Percentiles rank a stretch among this genome's conserved stretches.
Conservation (phyloP, 2,888 invertebrate genomes). For the Drosophila setosimentum region DNA sequence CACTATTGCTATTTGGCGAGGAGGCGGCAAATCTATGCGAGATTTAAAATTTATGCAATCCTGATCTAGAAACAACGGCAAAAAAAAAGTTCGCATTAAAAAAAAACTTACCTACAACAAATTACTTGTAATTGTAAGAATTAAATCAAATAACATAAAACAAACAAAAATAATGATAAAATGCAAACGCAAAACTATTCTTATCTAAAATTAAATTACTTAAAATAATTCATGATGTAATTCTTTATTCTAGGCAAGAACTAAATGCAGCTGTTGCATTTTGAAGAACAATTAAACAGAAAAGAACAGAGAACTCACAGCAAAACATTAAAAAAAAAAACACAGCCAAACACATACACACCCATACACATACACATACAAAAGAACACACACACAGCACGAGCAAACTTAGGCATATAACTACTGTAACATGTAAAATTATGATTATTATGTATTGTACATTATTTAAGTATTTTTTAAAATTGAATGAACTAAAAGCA, state of each 20-base stretch:
- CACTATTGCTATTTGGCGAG: conserved; percentile 1
- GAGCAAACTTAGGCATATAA: conserved; percentile 29
- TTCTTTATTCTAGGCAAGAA: conserved; percentile 49
- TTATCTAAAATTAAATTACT: conserved; percentile 41
- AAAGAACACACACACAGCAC: conserved; percentile 14
- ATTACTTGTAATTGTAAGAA: conserved; percentile 45
- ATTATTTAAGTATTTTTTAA: conserved; percentile 66
- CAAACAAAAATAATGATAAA: conserved; percentile 11
- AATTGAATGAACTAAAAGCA: conserved; percentile 38
- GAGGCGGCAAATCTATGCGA: background rate
- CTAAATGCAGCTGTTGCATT: conserved; percentile 57
- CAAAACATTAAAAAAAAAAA: conserved; percentile 23
- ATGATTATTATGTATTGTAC: conserved; percentile 56
- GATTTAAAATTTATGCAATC: background rate
- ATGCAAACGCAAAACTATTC: conserved; percentile 28
- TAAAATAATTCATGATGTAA: conserved; percentile 41
- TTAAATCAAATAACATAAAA: conserved; percentile 15
- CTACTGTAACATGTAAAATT: conserved; percentile 44
- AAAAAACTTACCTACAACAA: conserved; percentile 38
- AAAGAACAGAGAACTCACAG: conserved; percentile 27
- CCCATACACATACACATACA: conserved; percentile 10
- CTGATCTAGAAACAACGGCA: conserved; percentile 25
- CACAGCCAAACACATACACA: conserved; percentile 16
- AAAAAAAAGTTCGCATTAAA: conserved; percentile 32
- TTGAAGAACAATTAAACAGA: conserved; percentile 38